A percentile compares a stretch with the other conserved stretches of the same genome.
Conservation (phyloP, 1,140 invertebrate genomes). For the Teleopsis dalmanni region DNA sequence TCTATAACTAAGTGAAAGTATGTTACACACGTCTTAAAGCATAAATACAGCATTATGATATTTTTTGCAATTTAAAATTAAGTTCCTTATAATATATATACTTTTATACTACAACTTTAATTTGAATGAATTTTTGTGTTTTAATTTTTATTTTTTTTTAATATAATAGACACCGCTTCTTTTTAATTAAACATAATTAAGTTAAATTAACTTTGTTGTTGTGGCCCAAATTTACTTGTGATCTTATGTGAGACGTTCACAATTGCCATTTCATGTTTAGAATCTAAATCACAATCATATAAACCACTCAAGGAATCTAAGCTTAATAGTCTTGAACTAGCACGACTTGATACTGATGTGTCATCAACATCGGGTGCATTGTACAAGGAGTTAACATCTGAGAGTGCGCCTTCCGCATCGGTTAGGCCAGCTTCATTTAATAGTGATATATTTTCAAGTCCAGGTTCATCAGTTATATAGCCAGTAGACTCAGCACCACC, state of each 20-base stretch:
- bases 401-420: conserved; percentile 75
- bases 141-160: neutral
- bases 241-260: conserved; percentile 44
- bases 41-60: neutral
- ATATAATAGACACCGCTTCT: neutral
- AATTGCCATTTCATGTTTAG: conserved; percentile 44
- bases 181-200: neutral
- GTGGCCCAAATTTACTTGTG: conserved; percentile 42
- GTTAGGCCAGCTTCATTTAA: conserved; percentile 77
- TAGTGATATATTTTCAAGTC: conserved; percentile 73
- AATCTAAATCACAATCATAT: conserved; percentile 59
- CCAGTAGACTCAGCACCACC: conserved; percentile 67
- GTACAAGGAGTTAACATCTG: conserved; percentile 78
- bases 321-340: conserved; percentile 68
- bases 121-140: neutral
- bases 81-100: neutral
- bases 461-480: conserved; percentile 75
- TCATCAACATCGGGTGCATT: conserved; percentile 66
- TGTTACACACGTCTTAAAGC: neutral
- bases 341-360: conserved; percentile 67
- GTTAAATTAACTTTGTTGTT: conserved; percentile 18
- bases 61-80: neutral
- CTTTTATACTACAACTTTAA: neutral
- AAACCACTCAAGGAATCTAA: conserved; percentile 70
- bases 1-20: too few species aligned